Percentiles rank a stretch among this genome's conserved stretches.
Conservation (phyloP, 1,140 invertebrate genomes). For the Sinella curviseta region DNA sequence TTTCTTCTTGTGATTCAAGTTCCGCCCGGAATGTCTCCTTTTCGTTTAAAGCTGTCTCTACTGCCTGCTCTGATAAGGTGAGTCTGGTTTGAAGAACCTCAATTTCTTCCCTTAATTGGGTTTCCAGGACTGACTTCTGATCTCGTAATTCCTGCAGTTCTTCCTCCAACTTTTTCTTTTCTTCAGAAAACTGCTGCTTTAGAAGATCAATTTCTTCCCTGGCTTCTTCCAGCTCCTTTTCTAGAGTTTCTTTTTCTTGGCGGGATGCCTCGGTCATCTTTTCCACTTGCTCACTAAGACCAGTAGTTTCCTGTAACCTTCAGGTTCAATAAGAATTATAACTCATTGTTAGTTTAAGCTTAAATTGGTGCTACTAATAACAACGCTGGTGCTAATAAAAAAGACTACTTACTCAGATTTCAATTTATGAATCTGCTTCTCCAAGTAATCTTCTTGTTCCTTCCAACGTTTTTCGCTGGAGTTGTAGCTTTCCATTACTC, state of each 20-base stretch:
- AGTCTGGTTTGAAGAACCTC: conserved; percentile 73
- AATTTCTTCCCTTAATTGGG: conserved; percentile 64
- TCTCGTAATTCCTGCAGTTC: background rate
- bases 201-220: background rate
- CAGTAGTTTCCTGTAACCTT: background rate
- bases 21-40: background rate
- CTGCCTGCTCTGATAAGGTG: conserved; percentile 79
- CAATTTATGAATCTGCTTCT: background rate
- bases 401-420: background rate
- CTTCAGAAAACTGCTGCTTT: background rate
- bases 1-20: background rate
- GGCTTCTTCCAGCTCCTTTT: background rate
- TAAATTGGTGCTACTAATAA: too few species aligned
- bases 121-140: background rate
- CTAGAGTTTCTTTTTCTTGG: background rate
- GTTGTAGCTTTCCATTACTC: conserved; percentile 16
- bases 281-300: background rate
- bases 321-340: background rate
- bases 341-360: background rate
- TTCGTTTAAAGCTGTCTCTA: background rate
- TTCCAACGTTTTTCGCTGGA: conserved; percentile 6
- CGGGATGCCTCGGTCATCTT: background rate
- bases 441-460: background rate
- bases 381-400: background rate
- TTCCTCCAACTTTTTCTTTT: conserved; percentile 14